phyloP scores from a whole-genome alignment of 2,113 vertebrate species.

The Rhinolophus sinicus region DNA sequence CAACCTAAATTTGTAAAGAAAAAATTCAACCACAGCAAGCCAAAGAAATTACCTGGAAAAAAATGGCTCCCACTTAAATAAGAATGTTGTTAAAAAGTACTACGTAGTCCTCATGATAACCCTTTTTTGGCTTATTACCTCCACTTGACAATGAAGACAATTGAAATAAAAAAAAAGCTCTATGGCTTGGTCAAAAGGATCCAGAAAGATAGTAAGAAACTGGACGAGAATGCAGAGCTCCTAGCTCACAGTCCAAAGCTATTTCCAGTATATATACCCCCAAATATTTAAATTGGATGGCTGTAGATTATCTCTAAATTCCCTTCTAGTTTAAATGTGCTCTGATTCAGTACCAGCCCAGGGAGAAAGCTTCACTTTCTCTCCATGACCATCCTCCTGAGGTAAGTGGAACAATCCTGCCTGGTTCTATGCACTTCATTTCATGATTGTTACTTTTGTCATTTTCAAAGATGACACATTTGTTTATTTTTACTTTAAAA shows the following conservation, averaged over 20 bases:
- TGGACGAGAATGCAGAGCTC: not conserved
- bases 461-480: conserved; percentile 6
- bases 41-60: not conserved
- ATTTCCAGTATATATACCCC: not conserved
- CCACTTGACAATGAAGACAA: conserved; percentile 13
- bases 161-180: not conserved
- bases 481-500: conserved; percentile 31
- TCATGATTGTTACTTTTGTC: not conserved
- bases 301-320: not conserved
- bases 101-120: not conserved
- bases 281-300: not conserved
- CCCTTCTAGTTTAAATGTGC: not conserved
- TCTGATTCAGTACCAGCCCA: not conserved
- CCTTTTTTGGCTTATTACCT: not conserved
- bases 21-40: not conserved
- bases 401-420: not conserved
- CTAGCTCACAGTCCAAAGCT: not conserved
- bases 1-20: not conserved
- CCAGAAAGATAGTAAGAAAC: not conserved
- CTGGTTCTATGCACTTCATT: not conserved
- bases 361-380: not conserved
- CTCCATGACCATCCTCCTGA: not conserved
- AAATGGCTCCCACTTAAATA: not conserved
- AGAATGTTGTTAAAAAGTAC: not conserved
- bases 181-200: not conserved